These are phyloP conservation scores for Spea bombifrons DNA, from an alignment of 2,113 vertebrate species.

Conservation along the genomic window DNA sequence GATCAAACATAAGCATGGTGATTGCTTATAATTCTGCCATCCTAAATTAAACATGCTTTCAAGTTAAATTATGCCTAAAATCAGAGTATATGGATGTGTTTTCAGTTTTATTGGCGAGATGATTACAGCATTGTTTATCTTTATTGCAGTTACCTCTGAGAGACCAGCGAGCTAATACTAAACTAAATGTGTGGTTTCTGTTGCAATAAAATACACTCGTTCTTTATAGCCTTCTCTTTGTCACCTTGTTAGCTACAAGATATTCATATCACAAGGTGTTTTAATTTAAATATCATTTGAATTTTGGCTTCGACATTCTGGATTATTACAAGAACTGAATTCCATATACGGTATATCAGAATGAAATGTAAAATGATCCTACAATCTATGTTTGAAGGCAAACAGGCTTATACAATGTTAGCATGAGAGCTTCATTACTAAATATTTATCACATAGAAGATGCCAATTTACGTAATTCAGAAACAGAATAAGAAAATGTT, in stretches of 20 bases:
- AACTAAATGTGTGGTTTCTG: background rate
- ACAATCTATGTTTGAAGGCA: too few species aligned
- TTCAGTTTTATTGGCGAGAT: background rate
- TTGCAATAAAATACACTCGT: background rate
- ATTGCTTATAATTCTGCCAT: background rate
- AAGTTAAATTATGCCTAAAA: slow-evolving; percentile 9
- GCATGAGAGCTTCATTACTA: too few species aligned
- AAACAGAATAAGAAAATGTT: too few species aligned
- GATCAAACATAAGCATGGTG: background rate
- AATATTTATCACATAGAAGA: too few species aligned
- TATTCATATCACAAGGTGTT: background rate
- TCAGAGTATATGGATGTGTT: background rate
- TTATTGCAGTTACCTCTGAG: background rate
- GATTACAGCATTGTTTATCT: slow-evolving; percentile 1
- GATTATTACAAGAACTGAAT: too few species aligned
- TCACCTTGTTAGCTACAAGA: background rate
- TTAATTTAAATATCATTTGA: background rate
- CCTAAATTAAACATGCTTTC: slow-evolving; percentile 1
- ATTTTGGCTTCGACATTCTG: too few species aligned
- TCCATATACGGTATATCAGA: too few species aligned
- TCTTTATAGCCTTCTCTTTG: background rate
- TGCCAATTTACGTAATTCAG: too few species aligned
- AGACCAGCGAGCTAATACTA: background rate
- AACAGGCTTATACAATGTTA: too few species aligned
- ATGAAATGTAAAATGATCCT: too few species aligned